Evolutionary conservation across 2,113 vertebrate species (phyloP), one percentile per base, ranked within the genome.

Genomic region (Megalops atlanticus): DNA sequence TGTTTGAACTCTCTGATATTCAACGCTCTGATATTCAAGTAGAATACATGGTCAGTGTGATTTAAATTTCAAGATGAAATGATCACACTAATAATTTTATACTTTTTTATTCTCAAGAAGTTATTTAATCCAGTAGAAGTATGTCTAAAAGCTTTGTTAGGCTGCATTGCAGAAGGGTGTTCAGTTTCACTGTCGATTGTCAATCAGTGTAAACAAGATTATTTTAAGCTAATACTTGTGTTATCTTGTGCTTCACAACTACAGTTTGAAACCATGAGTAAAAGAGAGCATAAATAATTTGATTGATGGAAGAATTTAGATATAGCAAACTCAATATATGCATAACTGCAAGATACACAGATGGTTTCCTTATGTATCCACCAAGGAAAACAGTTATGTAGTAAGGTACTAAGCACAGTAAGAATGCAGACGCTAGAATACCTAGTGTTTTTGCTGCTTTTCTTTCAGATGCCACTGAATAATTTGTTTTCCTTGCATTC

Each of bases 181-280:
- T n/a, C n/a, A n/a, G n/a, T n/a, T n/a, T n/a, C n/a, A n/a, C n/a
- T n/a, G n/a, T n/a, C n/a, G n/a, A n/a, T n/a, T n/a, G n/a, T n/a
- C n/a, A n/a, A n/a, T n/a, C n/a, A n/a, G n/a, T n/a, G n/a, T n/a
- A n/a, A n/a, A n/a, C n/a, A n/a, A n/a, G n/a, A 86, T 86, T 11
- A 82, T 15, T 77, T 85, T 85, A 24, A 84, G 69, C 76, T 75
- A 84, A 27, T 80, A n/a, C n/a, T n/a, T n/a, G n/a, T n/a, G n/a
- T n/a, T n/a, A n/a, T n/a, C n/a, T n/a, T n/a, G n/a, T n/a, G n/a
- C n/a, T n/a, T n/a, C n/a, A n/a, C n/a, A n/a, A n/a, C n/a, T n/a
- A n/a, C n/a, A n/a, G n/a, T 58, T n/a, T 58, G 80, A 81, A 88
- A 88, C 87, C 87, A 88, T 1, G 87, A 84, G 24, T 87, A 88